Conservation (phyloP, 2,888 invertebrate species). For the Hydropsyche betteni region DNA sequence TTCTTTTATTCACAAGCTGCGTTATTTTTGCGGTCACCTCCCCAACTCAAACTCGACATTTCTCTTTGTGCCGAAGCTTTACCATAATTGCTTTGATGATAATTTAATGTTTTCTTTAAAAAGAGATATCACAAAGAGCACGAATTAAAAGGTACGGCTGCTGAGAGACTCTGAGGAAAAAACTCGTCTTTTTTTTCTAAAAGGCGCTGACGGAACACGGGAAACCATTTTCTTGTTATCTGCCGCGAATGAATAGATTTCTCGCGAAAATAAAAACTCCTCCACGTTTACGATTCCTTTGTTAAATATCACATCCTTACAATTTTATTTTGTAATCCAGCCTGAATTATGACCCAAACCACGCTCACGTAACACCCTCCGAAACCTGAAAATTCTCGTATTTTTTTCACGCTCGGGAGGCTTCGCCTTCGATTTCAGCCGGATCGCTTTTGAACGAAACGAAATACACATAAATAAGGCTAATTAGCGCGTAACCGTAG, state of each 20-base stretch:
- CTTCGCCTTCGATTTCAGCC: not conserved
- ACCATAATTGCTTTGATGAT: conserved; percentile 50
- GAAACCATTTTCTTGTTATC: conserved; percentile 49
- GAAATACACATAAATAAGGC: conserved; percentile 14
- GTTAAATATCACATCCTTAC: conserved; percentile 51
- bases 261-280: conserved; percentile 49
- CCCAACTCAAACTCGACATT: conserved; percentile 1
- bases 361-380: not conserved
- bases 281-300: conserved; percentile 49
- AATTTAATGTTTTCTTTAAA: conserved; percentile 49
- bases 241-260: conserved; percentile 46
- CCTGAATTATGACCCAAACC: conserved; percentile 49
- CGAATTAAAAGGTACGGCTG: conserved; percentile 46
- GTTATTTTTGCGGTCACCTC: not conserved
- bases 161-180: not conserved
- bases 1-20: not conserved
- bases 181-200: not conserved
- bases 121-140: conserved; percentile 46
- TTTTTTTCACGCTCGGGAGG: not conserved
- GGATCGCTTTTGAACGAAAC: not conserved
- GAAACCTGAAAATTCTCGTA: conserved; percentile 33
- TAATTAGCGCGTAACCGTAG: conserved; percentile 10
- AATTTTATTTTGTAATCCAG: conserved; percentile 51
- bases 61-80: conserved; percentile 38
- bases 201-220: conserved; percentile 35